A percentile compares a stretch with the other conserved stretches of the same genome.
Conservation (phyloP, 2,797 vertebrate species). For the Enteromius radiatus region DNA sequence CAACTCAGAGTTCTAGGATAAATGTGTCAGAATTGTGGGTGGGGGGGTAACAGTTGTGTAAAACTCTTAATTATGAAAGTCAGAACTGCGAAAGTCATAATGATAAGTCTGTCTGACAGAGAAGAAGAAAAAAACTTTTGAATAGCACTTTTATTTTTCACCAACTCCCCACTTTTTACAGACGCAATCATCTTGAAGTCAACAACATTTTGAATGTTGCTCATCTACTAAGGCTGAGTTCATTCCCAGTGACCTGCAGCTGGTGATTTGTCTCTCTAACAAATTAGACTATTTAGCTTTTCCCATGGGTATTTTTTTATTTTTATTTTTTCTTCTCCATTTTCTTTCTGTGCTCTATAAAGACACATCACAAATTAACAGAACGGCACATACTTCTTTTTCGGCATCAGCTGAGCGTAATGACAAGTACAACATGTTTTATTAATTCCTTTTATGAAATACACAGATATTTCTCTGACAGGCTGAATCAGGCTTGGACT, state of each 20-base stretch:
- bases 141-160: conserved; percentile 5
- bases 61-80: not conserved
- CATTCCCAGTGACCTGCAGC: conserved; percentile 50
- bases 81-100: not conserved
- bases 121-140: not conserved
- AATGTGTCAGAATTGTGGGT: too few relatives aligned
- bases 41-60: too few relatives aligned
- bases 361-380: conserved; percentile 34
- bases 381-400: conserved; percentile 9
- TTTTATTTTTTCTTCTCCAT: not conserved
- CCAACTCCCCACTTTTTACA: conserved; percentile 4
- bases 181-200: conserved; percentile 21
- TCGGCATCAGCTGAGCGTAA: conserved; percentile 10
- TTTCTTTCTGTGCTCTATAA: conserved; percentile 6
- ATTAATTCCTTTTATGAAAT: conserved; percentile 14
- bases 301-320: not conserved
- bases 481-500: not conserved
- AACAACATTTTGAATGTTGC: conserved; percentile 40
- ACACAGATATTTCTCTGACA: conserved; percentile 7
- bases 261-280: conserved; percentile 45
- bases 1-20: too few relatives aligned
- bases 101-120: not conserved
- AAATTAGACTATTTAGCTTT: conserved; percentile 37
- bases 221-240: conserved; percentile 26
- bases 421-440: conserved; percentile 16